Base-by-base conservation (phyloP, 2,888 invertebrate species). In the Odontocerum albicorne region DNA sequence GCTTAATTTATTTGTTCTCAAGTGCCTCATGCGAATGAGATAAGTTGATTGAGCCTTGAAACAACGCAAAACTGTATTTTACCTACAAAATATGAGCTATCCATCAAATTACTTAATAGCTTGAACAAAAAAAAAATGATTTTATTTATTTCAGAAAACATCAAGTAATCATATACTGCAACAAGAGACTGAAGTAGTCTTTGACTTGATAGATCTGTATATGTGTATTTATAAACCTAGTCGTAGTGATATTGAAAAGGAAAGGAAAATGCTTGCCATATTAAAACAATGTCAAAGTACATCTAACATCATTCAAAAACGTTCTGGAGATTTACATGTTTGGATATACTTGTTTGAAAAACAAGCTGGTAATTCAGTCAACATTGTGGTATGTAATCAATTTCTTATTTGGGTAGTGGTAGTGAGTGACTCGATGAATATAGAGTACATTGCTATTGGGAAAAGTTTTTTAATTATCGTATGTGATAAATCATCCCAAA, bases 211-310 rank as follows among this genome's bases (percentile, higher is more conserved):
- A 51, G 73, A 76, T 8, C 75, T 87, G 54, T 91, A 86, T 68
- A 86, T 87, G 59, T 77, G 83, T 57, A 79, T 95, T n/a, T 95
- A 93, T 75, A 86, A 89, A 64, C 82, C 91, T 39, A 86, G 87
- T n/a, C 81, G 82, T 0, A 83, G 81, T 2, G 92, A 93, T 73
- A 70, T 84, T 45, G 83, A 85, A 49, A 82, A 86, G 49, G 93
- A 93, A 67, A 83, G 85, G 45, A 84, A 86, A 47, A 90, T 94
- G 71, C 72, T 90, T 44, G 76, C 83, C 55, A 87, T 91, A 2
- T 74, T 93, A 42, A 83, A 87, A 70, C 78, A 82, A 43, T 87
- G 88, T 63, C 79, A 87, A 51, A 80, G 81, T 16, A 81, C 83
- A 68, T 76, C 80, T 0, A 75, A 79, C 3, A 78, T 83, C 0